These are phyloP conservation scores for Lophius piscatorius DNA, from an alignment of 2,113 vertebrate genomes.

Conservation along the genomic window DNA sequence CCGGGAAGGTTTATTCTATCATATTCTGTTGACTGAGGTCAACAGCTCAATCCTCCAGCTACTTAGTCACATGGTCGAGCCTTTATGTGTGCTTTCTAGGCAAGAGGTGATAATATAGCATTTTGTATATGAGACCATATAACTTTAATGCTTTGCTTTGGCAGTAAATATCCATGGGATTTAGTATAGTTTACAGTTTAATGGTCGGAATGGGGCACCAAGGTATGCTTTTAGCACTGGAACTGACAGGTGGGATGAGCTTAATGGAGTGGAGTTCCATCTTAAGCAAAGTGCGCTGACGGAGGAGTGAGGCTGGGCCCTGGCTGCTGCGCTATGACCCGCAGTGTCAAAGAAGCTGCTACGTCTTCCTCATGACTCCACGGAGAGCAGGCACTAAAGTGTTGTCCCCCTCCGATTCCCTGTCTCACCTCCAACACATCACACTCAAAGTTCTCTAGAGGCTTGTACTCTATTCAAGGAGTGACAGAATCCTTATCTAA, in stretches of 20 bases:
- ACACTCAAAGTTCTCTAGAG: slow-evolving; percentile 22
- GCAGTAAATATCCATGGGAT: slow-evolving; percentile 56
- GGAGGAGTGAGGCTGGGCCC: slow-evolving; percentile 14
- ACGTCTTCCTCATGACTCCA: slow-evolving; percentile 38
- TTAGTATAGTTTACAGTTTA: slow-evolving; percentile 45
- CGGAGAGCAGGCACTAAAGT: slow-evolving; percentile 3
- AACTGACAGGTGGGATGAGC: slow-evolving; percentile 33
- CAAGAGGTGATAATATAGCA: slow-evolving; percentile 41
- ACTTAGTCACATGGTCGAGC: slow-evolving; percentile 5
- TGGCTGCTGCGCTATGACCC: slow-evolving; percentile 45
- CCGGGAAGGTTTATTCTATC: not conserved
- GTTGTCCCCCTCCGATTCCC: slow-evolving; percentile 21
- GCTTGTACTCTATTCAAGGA: slow-evolving; percentile 45
- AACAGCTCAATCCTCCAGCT: not conserved
- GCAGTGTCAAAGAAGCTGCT: slow-evolving; percentile 36
- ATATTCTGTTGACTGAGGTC: slow-evolving; percentile 6
- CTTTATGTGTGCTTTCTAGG: slow-evolving; percentile 23
- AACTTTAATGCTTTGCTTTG: slow-evolving; percentile 54
- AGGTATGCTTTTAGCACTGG: slow-evolving; percentile 64
- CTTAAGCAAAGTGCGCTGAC: slow-evolving; percentile 50
- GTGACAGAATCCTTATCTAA: slow-evolving; percentile 44
- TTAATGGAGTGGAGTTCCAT: slow-evolving; percentile 59
- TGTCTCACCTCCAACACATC: slow-evolving; percentile 1
- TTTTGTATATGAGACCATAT: slow-evolving; percentile 51
- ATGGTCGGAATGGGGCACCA: slow-evolving; percentile 54